Conservation (phyloP, 2,888 invertebrate species). For the Drosophila peninsularis region DNA sequence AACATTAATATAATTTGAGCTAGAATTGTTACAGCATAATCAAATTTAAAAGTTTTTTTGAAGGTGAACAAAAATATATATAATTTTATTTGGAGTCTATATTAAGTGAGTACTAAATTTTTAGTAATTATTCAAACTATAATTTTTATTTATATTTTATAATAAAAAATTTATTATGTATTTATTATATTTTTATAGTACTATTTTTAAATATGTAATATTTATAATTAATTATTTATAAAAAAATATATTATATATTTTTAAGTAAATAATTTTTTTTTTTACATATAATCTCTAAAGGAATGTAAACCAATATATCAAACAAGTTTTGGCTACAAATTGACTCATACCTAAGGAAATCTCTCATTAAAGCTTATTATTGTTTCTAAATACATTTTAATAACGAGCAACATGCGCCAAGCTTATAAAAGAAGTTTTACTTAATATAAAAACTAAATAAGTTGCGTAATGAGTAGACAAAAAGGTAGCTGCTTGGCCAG, state of each 20-base stretch:
- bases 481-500: constrained; percentile 5
- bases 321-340: background rate
- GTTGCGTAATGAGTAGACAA: constrained; percentile 32
- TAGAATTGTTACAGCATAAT: background rate
- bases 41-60: background rate
- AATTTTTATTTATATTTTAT: no score
- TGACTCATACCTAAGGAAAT: background rate
- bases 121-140: no score
- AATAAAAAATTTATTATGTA: no score
- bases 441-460: constrained; percentile 6
- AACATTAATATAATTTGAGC: background rate
- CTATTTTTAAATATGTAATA: no score
- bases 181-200: no score
- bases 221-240: no score
- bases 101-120: no score
- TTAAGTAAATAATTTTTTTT: no score
- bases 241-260: no score
- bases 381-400: background rate
- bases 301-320: background rate
- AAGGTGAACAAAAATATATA: background rate
- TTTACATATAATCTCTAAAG: no score
- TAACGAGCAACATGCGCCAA: constrained; percentile 5
- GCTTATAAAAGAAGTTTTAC: background rate
- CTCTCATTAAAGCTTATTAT: constrained; percentile 2
- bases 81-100: no score